Evolutionary conservation across 2,797 vertebrate genomes (phyloP).

Genomic region (Molossus alvarezi): DNA sequence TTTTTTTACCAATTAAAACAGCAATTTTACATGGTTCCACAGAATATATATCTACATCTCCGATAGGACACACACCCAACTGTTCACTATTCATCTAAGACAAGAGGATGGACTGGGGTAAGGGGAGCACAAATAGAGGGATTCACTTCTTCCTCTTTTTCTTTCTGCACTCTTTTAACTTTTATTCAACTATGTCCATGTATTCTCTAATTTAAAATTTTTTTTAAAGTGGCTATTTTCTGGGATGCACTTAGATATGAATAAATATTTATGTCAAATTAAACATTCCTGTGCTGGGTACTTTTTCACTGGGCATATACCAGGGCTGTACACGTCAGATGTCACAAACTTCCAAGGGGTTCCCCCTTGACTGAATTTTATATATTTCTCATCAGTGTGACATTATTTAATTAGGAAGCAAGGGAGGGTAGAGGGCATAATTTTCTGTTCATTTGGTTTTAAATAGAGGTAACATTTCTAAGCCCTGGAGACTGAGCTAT

Average conservation of each 20-base stretch:
- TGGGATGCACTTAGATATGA: slow-evolving; percentile 11
- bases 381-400: slow-evolving; percentile 26
- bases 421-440: neutral
- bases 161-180: neutral
- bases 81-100: neutral
- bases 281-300: neutral
- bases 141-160: neutral
- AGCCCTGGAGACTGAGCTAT: neutral
- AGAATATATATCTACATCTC: neutral
- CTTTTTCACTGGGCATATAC: slow-evolving; percentile 3
- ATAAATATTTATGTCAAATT: slow-evolving; percentile 56
- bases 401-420: neutral
- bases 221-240: neutral
- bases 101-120: neutral
- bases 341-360: slow-evolving; percentile 21
- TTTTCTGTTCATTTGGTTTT: slow-evolving; percentile 16
- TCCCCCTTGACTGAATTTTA: neutral
- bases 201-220: slow-evolving; percentile 61
- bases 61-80: neutral
- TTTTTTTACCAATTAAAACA: neutral
- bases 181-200: neutral
- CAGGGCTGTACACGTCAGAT: neutral
- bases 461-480: neutral
- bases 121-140: neutral
- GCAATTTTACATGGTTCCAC: neutral